phyloP scores from a whole-genome alignment of 2,113 vertebrate species.

The Kryptolebias marmoratus region DNA sequence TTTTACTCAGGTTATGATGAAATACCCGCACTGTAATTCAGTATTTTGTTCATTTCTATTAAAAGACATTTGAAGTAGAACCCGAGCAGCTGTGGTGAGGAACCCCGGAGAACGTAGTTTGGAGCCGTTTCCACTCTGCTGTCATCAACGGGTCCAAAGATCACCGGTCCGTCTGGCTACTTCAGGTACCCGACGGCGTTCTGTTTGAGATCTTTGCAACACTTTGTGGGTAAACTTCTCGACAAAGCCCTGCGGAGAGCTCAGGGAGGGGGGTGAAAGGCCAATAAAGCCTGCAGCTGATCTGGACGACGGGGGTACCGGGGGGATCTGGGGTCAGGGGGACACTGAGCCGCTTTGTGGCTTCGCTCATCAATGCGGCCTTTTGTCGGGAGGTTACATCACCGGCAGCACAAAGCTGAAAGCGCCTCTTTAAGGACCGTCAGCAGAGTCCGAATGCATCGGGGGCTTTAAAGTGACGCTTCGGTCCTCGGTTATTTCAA shows the following conservation, averaged over 20 bases:
- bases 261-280: not conserved
- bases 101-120: too few species aligned
- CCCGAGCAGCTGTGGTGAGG: too few species aligned
- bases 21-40: too few species aligned
- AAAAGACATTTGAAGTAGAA: too few species aligned
- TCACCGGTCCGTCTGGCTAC: not conserved
- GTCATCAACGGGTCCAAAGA: not conserved
- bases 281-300: constrained; percentile 19
- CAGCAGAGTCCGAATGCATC: not conserved
- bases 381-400: constrained; percentile 45
- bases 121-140: too few species aligned
- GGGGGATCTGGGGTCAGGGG: not conserved
- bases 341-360: constrained; percentile 15
- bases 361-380: constrained; percentile 39
- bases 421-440: constrained; percentile 3
- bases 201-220: not conserved
- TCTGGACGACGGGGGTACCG: not conserved
- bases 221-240: not conserved
- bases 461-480: not conserved
- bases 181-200: not conserved
- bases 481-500: not conserved
- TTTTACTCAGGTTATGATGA: too few species aligned
- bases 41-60: too few species aligned
- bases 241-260: not conserved
- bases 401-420: constrained; percentile 5